Base-by-base conservation (phyloP, 2,888 invertebrate genomes). In the Ormia ochracea region DNA sequence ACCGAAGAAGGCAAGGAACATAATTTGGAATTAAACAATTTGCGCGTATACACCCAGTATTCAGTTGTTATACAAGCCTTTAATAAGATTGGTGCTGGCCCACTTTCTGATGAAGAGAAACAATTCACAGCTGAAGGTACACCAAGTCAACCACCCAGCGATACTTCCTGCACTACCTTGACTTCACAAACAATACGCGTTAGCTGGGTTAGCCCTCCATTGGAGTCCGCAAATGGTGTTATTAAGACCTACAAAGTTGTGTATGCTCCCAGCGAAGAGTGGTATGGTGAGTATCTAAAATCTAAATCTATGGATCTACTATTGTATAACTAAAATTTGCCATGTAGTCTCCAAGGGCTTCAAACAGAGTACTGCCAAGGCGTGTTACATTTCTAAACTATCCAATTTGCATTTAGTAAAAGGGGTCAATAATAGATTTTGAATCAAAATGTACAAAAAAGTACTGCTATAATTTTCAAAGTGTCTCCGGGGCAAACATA, bases 241-340 rank as follows among this genome's bases (percentile, higher is more conserved):
- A 96, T 98, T 86, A 97, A 97, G 89, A 98, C 98, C 12, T 98
- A 98, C 91, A 97, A 98, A 90, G 96, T 97, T 75, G 93, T 97
- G 75, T 97, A 96, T 86, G 96, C 96, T 83, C 96, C 97, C 45
- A 96, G 96, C 84, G 96, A 96, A 82, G 93, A 94, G 82, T 97
- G 97, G 97, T 96, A 96, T 91, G 96, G 95, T 95, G 91, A 92
- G 94, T 93, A 87, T 50, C 26, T 10, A 1, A 14, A 36, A 28
- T 19, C n/a, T 48, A 9, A 36, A 6, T 0, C n/a, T n/a, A n/a
- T n/a, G n/a, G n/a, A n/a, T n/a, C n/a, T n/a, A n/a, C n/a, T n/a
- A n/a, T n/a, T n/a, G n/a, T n/a, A n/a, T n/a, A n/a, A n/a, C n/a
- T n/a, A n/a, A n/a, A n/a, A n/a, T n/a, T 6, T 28, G 28, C 28